Evolutionary conservation across 1,140 invertebrate genomes (phyloP).

Genomic region (Scaptomyza graminum): DNA sequence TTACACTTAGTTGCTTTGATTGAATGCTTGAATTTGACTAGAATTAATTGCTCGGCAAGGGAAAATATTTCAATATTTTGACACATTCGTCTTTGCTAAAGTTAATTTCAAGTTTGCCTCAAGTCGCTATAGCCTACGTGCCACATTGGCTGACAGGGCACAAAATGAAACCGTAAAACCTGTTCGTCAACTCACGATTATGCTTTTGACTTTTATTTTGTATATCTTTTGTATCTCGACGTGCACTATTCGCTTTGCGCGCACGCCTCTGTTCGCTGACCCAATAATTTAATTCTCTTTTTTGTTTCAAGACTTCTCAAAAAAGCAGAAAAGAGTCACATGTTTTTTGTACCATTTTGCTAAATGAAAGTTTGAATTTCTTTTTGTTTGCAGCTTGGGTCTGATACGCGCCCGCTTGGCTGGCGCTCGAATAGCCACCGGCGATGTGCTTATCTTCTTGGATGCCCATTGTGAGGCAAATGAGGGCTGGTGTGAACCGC

Average conservation of each 20-base stretch:
- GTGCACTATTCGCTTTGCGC: conserved; percentile 53
- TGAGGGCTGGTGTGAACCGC: conserved; percentile 92
- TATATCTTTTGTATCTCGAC: conserved; percentile 36
- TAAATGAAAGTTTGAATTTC: conserved; percentile 69
- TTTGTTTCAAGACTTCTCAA: conserved; percentile 26
- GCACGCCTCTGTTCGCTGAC: conserved; percentile 57
- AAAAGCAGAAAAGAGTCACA: background rate
- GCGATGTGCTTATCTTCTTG: conserved; percentile 95
- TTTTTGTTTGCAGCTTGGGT: conserved; percentile 86
- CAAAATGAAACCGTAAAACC: conserved; percentile 65
- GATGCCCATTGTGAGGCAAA: conserved; percentile 98
- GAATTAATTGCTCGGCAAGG: background rate
- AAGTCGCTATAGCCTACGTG: conserved; percentile 13
- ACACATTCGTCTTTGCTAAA: too few species aligned
- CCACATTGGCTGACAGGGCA: conserved; percentile 17
- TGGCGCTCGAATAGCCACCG: conserved; percentile 90
- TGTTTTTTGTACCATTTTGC: conserved; percentile 39
- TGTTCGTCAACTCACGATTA: conserved; percentile 73
- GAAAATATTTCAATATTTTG: background rate
- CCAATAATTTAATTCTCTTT: conserved; percentile 62
- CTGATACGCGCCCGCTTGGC: conserved; percentile 93
- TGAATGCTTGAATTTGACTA: conserved; percentile 9
- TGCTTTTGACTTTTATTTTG: conserved; percentile 56
- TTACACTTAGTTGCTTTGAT: background rate
- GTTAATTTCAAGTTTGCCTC: background rate